Evolutionary conservation across 2,113 vertebrate species (phyloP).

Genomic region (Tachuris rubrigastra): DNA sequence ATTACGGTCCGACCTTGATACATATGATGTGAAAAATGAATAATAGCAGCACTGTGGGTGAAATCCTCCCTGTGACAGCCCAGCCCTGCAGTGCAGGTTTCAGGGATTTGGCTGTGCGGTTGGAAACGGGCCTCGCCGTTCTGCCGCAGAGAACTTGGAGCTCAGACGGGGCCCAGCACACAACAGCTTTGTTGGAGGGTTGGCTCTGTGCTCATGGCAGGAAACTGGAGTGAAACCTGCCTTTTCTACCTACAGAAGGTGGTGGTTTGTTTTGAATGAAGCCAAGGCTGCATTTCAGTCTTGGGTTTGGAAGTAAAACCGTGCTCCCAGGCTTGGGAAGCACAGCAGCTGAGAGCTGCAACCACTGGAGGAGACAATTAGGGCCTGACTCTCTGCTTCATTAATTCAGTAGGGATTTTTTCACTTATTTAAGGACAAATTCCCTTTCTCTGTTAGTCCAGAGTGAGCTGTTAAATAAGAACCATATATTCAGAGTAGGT

Average conservation of each 20-base stretch:
- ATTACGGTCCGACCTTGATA: background rate
- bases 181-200: background rate
- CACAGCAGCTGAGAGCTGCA: background rate
- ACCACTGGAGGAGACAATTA: background rate
- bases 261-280: background rate
- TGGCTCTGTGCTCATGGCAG: background rate
- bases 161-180: background rate
- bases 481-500: background rate
- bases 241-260: background rate
- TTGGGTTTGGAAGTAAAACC: background rate
- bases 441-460: background rate
- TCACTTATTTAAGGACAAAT: background rate
- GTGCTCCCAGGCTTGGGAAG: background rate
- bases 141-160: background rate
- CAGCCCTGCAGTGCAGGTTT: background rate
- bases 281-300: background rate
- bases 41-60: slow-evolving; percentile 28
- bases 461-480: background rate
- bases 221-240: background rate
- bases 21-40: slow-evolving; percentile 16
- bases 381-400: background rate
- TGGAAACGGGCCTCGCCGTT: background rate
- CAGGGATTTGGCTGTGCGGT: background rate
- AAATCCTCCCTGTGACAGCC: background rate
- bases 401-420: background rate